These are phyloP conservation scores for Stictonetta naevosa DNA, from an alignment of 2,113 vertebrate genomes.

Conservation along the genomic window DNA sequence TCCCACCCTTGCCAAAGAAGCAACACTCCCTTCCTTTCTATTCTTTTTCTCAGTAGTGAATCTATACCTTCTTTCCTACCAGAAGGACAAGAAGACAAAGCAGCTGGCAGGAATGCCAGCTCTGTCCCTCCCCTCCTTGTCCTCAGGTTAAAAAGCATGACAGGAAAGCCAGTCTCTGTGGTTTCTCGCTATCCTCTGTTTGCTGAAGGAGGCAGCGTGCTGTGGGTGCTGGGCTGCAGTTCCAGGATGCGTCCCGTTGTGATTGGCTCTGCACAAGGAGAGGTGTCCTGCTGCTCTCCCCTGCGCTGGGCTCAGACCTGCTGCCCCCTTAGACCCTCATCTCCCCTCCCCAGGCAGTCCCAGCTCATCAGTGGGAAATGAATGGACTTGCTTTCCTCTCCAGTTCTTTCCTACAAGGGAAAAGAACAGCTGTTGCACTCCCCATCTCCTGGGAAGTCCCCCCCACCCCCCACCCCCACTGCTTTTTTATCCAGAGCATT, in stretches of 20 bases:
- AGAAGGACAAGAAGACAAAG: background rate
- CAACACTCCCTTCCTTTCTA: background rate
- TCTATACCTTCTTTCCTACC: background rate
- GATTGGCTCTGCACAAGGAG: accelerated
- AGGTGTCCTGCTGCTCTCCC: background rate
- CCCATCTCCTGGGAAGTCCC: background rate
- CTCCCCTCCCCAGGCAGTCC: background rate
- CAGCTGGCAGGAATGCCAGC: background rate
- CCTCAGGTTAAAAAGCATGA: background rate
- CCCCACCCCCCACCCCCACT: background rate
- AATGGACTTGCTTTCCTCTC: background rate
- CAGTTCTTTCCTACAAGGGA: background rate
- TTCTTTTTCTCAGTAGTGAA: background rate
- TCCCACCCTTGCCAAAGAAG: background rate
- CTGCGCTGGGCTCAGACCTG: accelerated
- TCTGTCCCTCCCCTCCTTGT: background rate
- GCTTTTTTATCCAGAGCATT: background rate
- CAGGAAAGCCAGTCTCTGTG: background rate
- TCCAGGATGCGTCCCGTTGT: background rate
- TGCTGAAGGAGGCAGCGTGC: background rate
- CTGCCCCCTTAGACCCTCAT: too few relatives aligned
- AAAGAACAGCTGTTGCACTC: constrained; percentile 18
- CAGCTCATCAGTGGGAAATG: background rate
- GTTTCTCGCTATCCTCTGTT: background rate
- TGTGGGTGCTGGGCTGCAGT: background rate